These are phyloP conservation scores for Sakesphorus luctuosus DNA, from an alignment of 2,113 vertebrate genomes.

Conservation along the genomic window DNA sequence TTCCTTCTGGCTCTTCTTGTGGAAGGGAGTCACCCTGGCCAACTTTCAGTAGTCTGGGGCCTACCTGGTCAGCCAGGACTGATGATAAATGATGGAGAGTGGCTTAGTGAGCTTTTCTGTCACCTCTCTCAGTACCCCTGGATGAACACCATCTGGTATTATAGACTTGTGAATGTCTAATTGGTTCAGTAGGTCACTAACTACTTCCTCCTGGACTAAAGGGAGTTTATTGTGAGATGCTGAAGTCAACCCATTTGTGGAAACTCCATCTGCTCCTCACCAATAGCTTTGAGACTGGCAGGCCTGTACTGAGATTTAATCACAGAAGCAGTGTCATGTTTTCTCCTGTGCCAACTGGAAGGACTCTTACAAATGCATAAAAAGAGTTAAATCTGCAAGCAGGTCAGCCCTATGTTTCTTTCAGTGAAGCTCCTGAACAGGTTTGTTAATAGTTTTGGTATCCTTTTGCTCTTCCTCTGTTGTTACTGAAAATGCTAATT, in stretches of 20 bases:
- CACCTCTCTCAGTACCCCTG: background rate
- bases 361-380: background rate
- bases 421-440: background rate
- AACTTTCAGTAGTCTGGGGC: background rate
- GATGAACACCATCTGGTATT: background rate
- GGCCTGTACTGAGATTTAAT: background rate
- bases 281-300: background rate
- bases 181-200: background rate
- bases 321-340: background rate
- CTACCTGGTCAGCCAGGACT: background rate
- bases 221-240: background rate
- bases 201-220: background rate
- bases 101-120: rapidly evolving
- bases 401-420: background rate
- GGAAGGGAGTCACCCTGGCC: too few species aligned
- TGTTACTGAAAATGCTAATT: background rate
- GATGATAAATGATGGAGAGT: background rate
- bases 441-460: background rate
- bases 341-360: background rate
- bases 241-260: background rate
- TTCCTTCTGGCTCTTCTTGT: background rate
- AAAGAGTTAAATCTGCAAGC: background rate
- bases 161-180: background rate
- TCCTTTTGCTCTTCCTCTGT: background rate
- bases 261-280: background rate